Evolutionary conservation across 2,888 invertebrate species (phyloP).

Genomic region (Drosophila paramelanica): DNA sequence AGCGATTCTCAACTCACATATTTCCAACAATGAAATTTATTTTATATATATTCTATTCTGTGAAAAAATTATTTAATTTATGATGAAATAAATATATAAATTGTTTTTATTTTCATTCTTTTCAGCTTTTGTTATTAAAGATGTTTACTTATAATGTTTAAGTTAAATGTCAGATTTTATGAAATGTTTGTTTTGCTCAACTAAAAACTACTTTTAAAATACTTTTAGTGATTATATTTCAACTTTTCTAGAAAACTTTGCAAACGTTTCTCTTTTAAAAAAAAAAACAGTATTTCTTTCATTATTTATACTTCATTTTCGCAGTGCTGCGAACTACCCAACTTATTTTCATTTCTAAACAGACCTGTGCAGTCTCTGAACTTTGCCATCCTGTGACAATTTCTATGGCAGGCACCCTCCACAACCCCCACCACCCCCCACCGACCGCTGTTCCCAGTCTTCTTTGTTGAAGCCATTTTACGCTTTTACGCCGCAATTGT

Average conservation of each 20-base stretch:
- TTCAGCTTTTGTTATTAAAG: too few species aligned
- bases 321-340: conserved; percentile 43
- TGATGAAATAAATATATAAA: too few species aligned
- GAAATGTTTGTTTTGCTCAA: too few species aligned
- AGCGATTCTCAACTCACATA: too few species aligned
- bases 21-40: too few species aligned
- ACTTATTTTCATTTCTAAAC: conserved; percentile 68
- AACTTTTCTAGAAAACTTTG: neutral
- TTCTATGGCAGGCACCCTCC: conserved; percentile 64
- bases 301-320: conserved; percentile 15
- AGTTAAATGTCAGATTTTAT: too few species aligned
- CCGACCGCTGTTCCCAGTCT: neutral
- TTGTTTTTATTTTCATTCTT: too few species aligned
- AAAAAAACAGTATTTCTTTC: neutral
- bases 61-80: too few species aligned
- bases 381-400: conserved; percentile 73
- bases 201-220: neutral
- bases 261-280: neutral
- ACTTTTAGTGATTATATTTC: neutral
- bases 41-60: too few species aligned
- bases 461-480: conserved; percentile 69
- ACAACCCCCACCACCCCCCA: neutral
- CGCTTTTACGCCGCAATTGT: conserved; percentile 82
- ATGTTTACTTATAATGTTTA: too few species aligned
- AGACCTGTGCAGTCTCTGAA: conserved; percentile 70